phyloP scores from a whole-genome alignment of 2,888 invertebrate species.

The Scaeva pyrastri region DNA sequence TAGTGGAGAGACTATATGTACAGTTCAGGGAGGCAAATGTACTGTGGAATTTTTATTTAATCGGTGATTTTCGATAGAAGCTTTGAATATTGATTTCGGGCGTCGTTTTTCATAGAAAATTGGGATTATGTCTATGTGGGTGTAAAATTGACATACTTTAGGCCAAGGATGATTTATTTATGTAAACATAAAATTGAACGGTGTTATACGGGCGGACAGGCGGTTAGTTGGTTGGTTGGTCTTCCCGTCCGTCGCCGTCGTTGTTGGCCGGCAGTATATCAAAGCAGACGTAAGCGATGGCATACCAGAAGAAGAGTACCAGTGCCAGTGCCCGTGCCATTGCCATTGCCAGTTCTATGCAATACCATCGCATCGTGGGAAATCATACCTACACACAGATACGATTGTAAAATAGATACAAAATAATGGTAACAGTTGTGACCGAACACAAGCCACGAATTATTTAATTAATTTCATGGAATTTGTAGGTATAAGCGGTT shows the following conservation, averaged over 20 bases:
- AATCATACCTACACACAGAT: background rate
- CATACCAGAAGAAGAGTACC: too few species aligned
- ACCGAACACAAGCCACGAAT: constrained; percentile 61
- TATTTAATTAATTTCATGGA: constrained; percentile 66
- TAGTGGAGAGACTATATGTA: background rate
- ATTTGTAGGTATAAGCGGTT: constrained; percentile 39
- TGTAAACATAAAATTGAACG: constrained; percentile 50
- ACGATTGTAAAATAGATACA: constrained; percentile 25
- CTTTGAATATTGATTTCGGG: constrained; percentile 71
- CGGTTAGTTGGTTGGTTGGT: too few species aligned
- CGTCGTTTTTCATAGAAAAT: constrained; percentile 37
- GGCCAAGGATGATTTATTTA: constrained; percentile 54
- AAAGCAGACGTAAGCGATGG: too few species aligned
- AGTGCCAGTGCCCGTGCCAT: too few species aligned
- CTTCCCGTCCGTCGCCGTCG: too few species aligned
- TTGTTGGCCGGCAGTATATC: background rate
- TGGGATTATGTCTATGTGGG: constrained; percentile 38
- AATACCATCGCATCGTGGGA: background rate
- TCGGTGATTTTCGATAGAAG: constrained; percentile 70
- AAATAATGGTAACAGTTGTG: constrained; percentile 52
- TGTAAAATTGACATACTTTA: constrained; percentile 68
- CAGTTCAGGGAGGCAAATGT: constrained; percentile 50
- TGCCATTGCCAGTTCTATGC: too few species aligned
- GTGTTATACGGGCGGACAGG: background rate
- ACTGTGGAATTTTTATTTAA: constrained; percentile 73